Base-by-base conservation (phyloP, 2,888 invertebrate species). In the Hirtodrosophila histrioides region DNA sequence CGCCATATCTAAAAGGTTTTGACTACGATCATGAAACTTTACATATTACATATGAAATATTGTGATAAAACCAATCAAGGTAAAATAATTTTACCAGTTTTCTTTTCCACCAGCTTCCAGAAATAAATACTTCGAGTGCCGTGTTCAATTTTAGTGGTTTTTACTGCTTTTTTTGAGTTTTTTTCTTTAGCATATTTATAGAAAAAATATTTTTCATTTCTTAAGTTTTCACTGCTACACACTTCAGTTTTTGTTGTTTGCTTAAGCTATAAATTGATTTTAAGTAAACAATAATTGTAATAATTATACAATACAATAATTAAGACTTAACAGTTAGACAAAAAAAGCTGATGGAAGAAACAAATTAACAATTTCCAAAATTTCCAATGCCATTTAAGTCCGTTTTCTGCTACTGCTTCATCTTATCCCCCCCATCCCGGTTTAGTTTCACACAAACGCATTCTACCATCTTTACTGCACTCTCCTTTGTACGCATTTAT, bases 171-270 rank as follows among this genome's bases (percentile, higher is more conserved):
- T 74, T 61, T 70, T 78, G 12, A 33, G 54, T 65, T 54, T 65
- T 46, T 60, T 74, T 75, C 39, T 75, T 73, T 75, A 66, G 69
- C 78, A 74, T 81, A 77, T 81, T 81, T 81, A 79, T 86, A 84
- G 85, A 86, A 88, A 86, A 88, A 84, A 88, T 88, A 87, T 68
- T 85, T 80, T 70, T 70, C 76, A 78, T 71, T 75, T 77, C 69
- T 68, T 71, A 58, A 51, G 57, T 60, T 70, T 65, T 61, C 63
- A 69, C 64, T 58, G 56, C 69, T 74, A 74, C 65, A 78, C 71
- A 71, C 56, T 36, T 62, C 39, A 41, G 40, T 68, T 61, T 53
- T 67, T 77, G 67, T n/a, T n/a, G 67, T 66, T 51, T 64, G 57
- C 72, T 83, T 83, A 83, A 50, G 65, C 82, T 75, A 78, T 78